These are phyloP conservation scores for Drosophila mayri DNA, from an alignment of 1,140 invertebrate species.

Conservation along the genomic window DNA sequence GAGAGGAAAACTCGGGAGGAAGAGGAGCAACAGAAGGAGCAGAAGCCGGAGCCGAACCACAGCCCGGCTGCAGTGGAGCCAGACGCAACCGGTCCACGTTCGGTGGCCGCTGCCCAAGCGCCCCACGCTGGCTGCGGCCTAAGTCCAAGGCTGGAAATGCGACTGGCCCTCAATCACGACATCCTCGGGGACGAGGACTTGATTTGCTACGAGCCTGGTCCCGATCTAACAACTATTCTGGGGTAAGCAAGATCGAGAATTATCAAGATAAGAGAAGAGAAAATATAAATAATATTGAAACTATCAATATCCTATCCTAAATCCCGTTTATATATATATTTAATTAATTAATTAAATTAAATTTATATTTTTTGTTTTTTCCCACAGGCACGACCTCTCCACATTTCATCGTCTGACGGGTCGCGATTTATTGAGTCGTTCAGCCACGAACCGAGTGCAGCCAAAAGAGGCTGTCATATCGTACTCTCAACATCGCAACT, in stretches of 20 bases:
- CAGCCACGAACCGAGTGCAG: constrained; percentile 82
- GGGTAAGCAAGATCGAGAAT: constrained; percentile 49
- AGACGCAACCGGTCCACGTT: constrained; percentile 79
- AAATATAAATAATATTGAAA: no score
- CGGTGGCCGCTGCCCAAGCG: constrained; percentile 85
- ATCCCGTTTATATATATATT: no score
- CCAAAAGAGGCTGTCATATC: constrained; percentile 85
- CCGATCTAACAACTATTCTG: constrained; percentile 85
- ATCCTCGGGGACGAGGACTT: constrained; percentile 85
- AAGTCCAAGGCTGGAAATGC: constrained; percentile 88
- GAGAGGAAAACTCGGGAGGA: constrained; percentile 16
- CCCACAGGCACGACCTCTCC: constrained; percentile 84
- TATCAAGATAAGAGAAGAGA: no score
- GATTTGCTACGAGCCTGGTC: constrained; percentile 85
- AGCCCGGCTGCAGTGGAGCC: constrained; percentile 55
- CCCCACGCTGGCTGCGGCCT: constrained; percentile 84
- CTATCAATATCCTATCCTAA: neutral
- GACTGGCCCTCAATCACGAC: constrained; percentile 86
- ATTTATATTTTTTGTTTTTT: neutral
- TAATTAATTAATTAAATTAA: no score
- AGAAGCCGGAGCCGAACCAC: constrained; percentile 13
- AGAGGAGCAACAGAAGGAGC: neutral
- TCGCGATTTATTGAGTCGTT: constrained; percentile 85
- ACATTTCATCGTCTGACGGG: constrained; percentile 85
- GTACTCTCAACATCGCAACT: constrained; percentile 85